Percentiles rank a stretch among this genome's conserved stretches.
Evolutionary conservation across 1,140 invertebrate genomes (phyloP).

Genomic region (Caenorhabditis latens): DNA sequence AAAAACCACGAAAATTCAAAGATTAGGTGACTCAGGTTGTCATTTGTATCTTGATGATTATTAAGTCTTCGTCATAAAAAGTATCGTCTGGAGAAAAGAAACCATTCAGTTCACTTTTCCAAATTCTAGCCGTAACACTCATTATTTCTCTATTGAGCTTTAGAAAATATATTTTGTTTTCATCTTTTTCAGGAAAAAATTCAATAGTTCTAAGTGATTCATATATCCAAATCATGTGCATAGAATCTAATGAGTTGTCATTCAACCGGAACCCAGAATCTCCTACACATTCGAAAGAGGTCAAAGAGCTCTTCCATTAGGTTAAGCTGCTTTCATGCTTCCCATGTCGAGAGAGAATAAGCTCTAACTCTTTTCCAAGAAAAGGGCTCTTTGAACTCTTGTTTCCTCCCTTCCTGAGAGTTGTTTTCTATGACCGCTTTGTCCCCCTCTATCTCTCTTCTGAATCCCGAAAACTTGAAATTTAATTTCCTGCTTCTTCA

Average conservation of each 20-base stretch:
- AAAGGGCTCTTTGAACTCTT: background rate
- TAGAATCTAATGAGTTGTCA: background rate
- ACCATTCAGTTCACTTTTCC: background rate
- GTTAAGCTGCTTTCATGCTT: conserved; percentile 16
- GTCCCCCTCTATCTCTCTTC: background rate
- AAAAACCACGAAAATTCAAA: background rate
- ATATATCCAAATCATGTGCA: background rate
- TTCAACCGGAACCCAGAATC: background rate
- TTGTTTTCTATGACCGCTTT: background rate
- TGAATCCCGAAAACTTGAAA: background rate
- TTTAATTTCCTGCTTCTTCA: background rate
- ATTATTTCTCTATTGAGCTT: too few species aligned
- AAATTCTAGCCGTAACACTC: background rate
- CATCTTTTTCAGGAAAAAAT: too few species aligned
- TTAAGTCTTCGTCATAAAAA: too few species aligned
- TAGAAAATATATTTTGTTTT: too few species aligned
- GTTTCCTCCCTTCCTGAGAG: conserved; percentile 3
- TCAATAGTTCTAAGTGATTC: background rate
- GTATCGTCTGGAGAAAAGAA: background rate
- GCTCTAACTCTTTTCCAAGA: conserved; percentile 13
- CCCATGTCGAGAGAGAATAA: background rate
- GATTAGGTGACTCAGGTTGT: background rate
- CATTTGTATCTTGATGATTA: background rate
- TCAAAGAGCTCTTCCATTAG: conserved; percentile 52
- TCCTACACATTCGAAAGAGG: background rate